Evolutionary conservation across 2,113 vertebrate species (phyloP).

Genomic region (Atherinomorus stipes): DNA sequence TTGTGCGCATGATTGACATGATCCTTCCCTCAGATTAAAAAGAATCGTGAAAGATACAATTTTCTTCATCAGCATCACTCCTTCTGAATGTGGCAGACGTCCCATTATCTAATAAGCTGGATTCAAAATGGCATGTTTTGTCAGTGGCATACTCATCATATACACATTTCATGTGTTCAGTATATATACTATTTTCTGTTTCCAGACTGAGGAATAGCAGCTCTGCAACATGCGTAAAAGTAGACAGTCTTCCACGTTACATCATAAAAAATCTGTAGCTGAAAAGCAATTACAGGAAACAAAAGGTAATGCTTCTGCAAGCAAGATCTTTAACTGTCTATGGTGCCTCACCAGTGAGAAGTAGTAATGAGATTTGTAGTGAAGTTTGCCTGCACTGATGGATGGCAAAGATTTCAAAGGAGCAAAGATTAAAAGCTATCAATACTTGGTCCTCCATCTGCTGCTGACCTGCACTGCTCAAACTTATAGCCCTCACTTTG

Average conservation of each 20-base stretch:
- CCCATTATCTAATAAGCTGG: not conserved
- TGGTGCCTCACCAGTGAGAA: not conserved
- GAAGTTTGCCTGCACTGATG: conserved; percentile 1
- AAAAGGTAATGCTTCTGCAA: conserved; percentile 7
- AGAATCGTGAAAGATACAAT: not conserved
- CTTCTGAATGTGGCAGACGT: not conserved
- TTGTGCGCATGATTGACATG: not conserved
- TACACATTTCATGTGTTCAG: not conserved
- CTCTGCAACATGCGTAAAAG: not conserved
- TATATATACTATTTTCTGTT: not conserved
- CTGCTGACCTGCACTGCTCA: not conserved
- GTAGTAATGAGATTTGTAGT: conserved; percentile 6
- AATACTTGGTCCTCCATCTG: not conserved
- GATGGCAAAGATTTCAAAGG: conserved; percentile 11
- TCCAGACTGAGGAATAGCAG: not conserved
- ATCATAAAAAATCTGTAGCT: not conserved
- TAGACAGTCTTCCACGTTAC: not conserved
- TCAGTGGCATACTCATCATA: not conserved
- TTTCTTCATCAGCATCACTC: not conserved
- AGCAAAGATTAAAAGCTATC: conserved; percentile 14
- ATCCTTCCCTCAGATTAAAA: not conserved
- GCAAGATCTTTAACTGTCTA: not conserved
- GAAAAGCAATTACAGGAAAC: conserved; percentile 2
- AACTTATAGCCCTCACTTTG: not conserved
- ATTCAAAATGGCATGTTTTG: not conserved